Evolutionary conservation across 2,888 invertebrate genomes (phyloP).

Genomic region (Tipula helvola): DNA sequence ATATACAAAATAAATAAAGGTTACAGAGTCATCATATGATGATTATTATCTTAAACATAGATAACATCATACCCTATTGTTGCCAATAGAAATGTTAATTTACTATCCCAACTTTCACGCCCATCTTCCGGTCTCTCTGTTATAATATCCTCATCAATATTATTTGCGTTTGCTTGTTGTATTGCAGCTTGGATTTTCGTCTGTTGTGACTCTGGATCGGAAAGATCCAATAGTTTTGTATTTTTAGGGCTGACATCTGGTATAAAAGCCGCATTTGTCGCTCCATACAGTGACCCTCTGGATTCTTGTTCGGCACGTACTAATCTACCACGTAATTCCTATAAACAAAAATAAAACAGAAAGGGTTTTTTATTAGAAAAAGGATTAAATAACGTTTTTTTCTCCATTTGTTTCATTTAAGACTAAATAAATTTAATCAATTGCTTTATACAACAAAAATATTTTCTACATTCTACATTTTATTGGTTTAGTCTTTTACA

Average conservation of each 20-base stretch:
- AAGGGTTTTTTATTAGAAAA: neutral
- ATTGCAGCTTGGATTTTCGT: slow-evolving; percentile 43
- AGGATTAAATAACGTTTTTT: neutral
- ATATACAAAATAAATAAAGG: neutral
- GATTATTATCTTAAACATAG: neutral
- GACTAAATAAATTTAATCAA: neutral
- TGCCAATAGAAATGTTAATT: slow-evolving; percentile 79
- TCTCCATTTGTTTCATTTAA: neutral
- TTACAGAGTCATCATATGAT: neutral
- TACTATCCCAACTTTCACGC: slow-evolving; percentile 86
- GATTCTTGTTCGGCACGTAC: slow-evolving; percentile 55
- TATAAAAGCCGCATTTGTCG: slow-evolving; percentile 71
- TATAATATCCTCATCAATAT: slow-evolving; percentile 37
- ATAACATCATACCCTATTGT: slow-evolving; percentile 54
- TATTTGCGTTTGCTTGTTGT: slow-evolving; percentile 38
- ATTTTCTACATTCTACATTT: neutral
- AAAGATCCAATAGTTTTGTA: slow-evolving; percentile 19
- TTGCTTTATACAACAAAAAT: neutral
- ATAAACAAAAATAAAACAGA: neutral
- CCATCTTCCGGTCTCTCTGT: slow-evolving; percentile 63
- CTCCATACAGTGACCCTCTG: slow-evolving; percentile 57
- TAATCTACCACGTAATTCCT: slow-evolving; percentile 66
- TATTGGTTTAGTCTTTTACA: neutral
- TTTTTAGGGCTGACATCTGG: slow-evolving; percentile 26
- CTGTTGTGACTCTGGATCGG: slow-evolving; percentile 30